Conservation (phyloP, 2,888 invertebrate species). For the Diplazon laetatorius region DNA sequence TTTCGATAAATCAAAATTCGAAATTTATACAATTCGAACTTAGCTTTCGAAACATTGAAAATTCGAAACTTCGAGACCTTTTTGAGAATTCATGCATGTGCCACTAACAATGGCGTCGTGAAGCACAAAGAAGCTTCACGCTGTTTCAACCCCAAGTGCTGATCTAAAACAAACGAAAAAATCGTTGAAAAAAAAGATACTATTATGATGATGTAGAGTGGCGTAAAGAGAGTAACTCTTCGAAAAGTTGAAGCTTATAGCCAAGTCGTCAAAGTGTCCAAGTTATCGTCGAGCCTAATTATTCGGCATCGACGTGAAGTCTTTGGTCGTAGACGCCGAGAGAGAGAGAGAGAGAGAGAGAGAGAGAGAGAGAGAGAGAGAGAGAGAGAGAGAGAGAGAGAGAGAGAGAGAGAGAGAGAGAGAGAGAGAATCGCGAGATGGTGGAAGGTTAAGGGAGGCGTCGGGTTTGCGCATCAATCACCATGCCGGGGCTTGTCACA, state of each 20-base stretch:
- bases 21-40: too few species aligned
- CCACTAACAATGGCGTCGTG: background rate
- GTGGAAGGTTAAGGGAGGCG: constrained; percentile 31
- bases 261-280: constrained; percentile 75
- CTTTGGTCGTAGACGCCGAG: constrained; percentile 71
- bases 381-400: too few species aligned
- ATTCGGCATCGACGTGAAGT: constrained; percentile 78
- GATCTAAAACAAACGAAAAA: background rate
- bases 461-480: constrained; percentile 74
- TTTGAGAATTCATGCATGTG: too few species aligned
- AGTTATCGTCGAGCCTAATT: constrained; percentile 76
- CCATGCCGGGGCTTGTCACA: constrained; percentile 72
- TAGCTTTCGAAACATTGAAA: too few species aligned
- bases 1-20: too few species aligned
- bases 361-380: too few species aligned
- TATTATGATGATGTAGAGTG: constrained; percentile 22
- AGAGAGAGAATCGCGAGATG: too few species aligned
- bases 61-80: too few species aligned
- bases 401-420: too few species aligned
- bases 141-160: background rate
- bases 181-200: constrained; percentile 22
- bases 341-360: too few species aligned
- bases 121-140: background rate
- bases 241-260: constrained; percentile 28
- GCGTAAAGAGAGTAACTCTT: constrained; percentile 44